Evolutionary conservation across 1,140 invertebrate genomes (phyloP).

Genomic region (Halyomorpha halys): DNA sequence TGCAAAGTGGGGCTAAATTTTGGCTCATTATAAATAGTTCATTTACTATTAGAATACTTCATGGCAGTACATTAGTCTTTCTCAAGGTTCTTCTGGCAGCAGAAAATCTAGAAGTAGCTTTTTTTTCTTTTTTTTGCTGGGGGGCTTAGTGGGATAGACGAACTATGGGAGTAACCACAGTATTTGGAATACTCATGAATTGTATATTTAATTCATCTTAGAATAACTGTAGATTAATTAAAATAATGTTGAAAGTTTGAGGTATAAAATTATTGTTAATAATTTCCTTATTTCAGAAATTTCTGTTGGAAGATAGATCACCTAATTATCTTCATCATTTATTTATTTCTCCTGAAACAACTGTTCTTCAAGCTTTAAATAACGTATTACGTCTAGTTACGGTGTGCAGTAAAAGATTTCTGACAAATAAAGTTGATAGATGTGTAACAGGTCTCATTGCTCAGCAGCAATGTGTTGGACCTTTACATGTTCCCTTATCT

Average conservation of each 20-base stretch:
- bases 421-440: constrained; percentile 90
- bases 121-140: too few species aligned
- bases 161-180: too few species aligned
- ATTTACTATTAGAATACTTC: too few species aligned
- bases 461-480: constrained; percentile 96
- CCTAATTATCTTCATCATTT: constrained; percentile 32
- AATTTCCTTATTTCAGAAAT: constrained; percentile 38
- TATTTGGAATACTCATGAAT: too few species aligned
- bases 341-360: constrained; percentile 43
- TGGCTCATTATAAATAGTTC: too few species aligned
- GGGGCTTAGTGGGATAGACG: too few species aligned
- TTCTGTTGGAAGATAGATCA: constrained; percentile 39
- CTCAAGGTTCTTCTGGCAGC: too few species aligned
- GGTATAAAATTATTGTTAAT: neutral
- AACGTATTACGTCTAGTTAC: constrained; percentile 77
- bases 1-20: too few species aligned
- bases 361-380: constrained; percentile 51
- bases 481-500: constrained; percentile 86
- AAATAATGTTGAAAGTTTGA: neutral
- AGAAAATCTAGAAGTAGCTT: too few species aligned
- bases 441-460: constrained; percentile 92
- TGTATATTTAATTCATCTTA: neutral
- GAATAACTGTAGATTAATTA: constrained; percentile 5
- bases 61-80: too few species aligned
- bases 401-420: constrained; percentile 88